Evolutionary conservation across 1,140 invertebrate genomes (phyloP).

Genomic region (Limonius californicus): DNA sequence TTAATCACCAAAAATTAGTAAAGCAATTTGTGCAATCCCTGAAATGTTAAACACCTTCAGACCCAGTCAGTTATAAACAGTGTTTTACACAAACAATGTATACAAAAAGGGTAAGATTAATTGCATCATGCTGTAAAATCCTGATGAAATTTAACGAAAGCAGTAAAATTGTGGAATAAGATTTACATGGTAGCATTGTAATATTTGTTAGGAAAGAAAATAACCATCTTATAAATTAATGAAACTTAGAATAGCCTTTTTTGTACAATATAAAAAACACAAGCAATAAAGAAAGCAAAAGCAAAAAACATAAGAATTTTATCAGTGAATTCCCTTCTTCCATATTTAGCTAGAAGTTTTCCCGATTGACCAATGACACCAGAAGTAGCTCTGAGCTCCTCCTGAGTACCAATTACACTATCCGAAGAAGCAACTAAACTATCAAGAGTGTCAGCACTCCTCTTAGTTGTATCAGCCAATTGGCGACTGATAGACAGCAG

Average conservation of each 20-base stretch:
- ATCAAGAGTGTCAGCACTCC: slow-evolving; percentile 79
- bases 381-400: slow-evolving; percentile 81
- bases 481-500: slow-evolving; percentile 76
- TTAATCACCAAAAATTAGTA: too few relatives aligned
- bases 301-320: slow-evolving; percentile 88
- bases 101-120: too few relatives aligned
- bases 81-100: too few relatives aligned
- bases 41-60: too few relatives aligned
- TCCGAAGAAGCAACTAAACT: slow-evolving; percentile 69
- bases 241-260: slow-evolving; percentile 73
- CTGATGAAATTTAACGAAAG: too few relatives aligned
- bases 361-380: slow-evolving; percentile 83
- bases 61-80: too few relatives aligned
- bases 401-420: slow-evolving; percentile 66
- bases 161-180: too few relatives aligned
- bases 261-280: slow-evolving; percentile 87
- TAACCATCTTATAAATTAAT: too few relatives aligned
- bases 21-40: too few relatives aligned
- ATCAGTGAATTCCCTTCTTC: slow-evolving; percentile 88
- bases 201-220: too few relatives aligned
- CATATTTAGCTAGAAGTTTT: slow-evolving; percentile 91
- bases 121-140: too few relatives aligned
- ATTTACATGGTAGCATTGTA: too few relatives aligned
- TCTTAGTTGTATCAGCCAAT: slow-evolving; percentile 80
- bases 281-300: slow-evolving; percentile 87